Evolutionary conservation across 2,888 invertebrate species (phyloP), one percentile per base, ranked within the genome.

Genomic region (Epistrophella euchroma): DNA sequence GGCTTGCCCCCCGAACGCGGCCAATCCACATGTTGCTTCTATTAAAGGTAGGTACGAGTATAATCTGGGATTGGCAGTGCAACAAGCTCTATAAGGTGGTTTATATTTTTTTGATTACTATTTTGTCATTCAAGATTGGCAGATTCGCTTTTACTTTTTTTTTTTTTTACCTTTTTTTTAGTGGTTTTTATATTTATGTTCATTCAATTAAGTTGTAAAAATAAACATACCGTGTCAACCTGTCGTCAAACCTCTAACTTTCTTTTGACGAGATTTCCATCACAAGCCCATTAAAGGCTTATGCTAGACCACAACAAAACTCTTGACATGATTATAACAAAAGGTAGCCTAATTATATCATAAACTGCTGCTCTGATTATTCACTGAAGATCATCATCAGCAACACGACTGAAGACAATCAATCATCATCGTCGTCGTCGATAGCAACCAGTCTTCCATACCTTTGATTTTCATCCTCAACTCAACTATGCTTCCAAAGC

Each of bases 101-200:
- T 62, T 52, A 52, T 74, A n/a, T 64, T 40, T 40, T 22, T 50
- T 19, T 19, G 19, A 11, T 22, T 5, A 45, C 17, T 47, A 9
- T 68, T 40, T 52, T 37, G 35, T 22, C 32, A 60, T 25, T 10
- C 37, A 50, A 72, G 77, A 72, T 72, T 60, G 60, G 58, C 60
- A 58, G 45, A 77, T 19, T 68, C 66, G 60, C 77, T 82, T 82
- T 82, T 72, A 82, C 77, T 71, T 76, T 37, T n/a, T 37, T 82
- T 37, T 13, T 32, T 64, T n/a, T 28, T 11, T 2, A 4, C n/a
- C n/a, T n/a, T 32, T 64, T 55, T 45, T 11, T n/a, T 28, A 10
- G 15, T 11, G 6, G 6, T 43, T 32, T 45, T 22, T n/a, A 9
- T n/a, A 17, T 72, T 19, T 37, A 15, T 73, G 6, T 13, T 15